phyloP scores from a whole-genome alignment of 2,797 vertebrate genomes.

The Phalloptychus januarius region DNA sequence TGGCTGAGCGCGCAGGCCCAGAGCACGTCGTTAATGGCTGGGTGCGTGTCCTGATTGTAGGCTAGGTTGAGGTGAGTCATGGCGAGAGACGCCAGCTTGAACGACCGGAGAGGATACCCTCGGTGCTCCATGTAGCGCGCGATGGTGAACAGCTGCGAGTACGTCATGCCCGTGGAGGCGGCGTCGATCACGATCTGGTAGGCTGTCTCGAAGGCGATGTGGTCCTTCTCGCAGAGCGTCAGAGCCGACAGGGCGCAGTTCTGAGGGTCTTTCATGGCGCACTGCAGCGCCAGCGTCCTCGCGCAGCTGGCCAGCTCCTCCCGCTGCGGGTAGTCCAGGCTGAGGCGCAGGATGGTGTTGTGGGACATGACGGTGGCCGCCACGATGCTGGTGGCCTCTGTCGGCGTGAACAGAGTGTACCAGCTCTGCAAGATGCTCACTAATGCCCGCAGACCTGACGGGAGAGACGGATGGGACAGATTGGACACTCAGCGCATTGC shows the following conservation, averaged over 20 bases:
- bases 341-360: slow-evolving; percentile 95
- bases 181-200: slow-evolving; percentile 98
- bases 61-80: slow-evolving; percentile 98
- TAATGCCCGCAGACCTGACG: slow-evolving; percentile 90
- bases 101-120: slow-evolving; percentile 95
- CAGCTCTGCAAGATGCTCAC: slow-evolving; percentile 98
- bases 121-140: slow-evolving; percentile 99
- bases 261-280: slow-evolving; percentile 98
- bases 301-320: slow-evolving; percentile 97
- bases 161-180: slow-evolving; percentile 93
- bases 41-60: slow-evolving; percentile 99
- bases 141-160: slow-evolving; percentile 97
- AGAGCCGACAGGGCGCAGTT: slow-evolving; percentile 96
- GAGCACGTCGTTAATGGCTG: slow-evolving; percentile 97
- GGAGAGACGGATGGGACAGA: background rate
- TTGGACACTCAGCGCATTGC: background rate
- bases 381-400: slow-evolving; percentile 97
- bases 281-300: slow-evolving; percentile 93
- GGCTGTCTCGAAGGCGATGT: slow-evolving; percentile 97
- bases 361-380: slow-evolving; percentile 96
- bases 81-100: slow-evolving; percentile 95
- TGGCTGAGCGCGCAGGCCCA: slow-evolving; percentile 98
- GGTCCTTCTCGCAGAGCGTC: slow-evolving; percentile 98
- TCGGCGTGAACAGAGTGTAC: slow-evolving; percentile 98
- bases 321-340: slow-evolving; percentile 94